Evolutionary conservation across 2,888 invertebrate genomes (phyloP).

Genomic region (Caenorhabditis sp.): DNA sequence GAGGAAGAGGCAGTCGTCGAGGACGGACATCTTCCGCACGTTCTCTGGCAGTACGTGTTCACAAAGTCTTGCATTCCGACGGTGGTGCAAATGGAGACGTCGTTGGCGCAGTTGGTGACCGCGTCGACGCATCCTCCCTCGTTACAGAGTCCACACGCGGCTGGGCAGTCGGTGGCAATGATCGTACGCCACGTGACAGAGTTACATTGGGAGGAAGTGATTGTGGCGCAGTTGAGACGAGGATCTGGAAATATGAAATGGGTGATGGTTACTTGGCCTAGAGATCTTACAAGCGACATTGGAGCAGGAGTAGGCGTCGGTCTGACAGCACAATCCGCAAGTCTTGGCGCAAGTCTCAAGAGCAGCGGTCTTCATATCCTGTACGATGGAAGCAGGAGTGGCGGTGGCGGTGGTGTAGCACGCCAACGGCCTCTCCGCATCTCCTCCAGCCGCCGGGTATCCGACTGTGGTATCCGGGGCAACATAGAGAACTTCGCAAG

Average conservation of each 20-base stretch:
- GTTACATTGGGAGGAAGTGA: constrained; percentile 34
- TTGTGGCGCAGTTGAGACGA: constrained; percentile 19
- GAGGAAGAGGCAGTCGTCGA: constrained; percentile 15
- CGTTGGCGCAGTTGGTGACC: too few relatives aligned
- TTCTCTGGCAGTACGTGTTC: too few relatives aligned
- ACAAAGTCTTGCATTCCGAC: too few relatives aligned
- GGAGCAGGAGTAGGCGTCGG: constrained; percentile 47
- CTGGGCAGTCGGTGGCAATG: constrained; percentile 50
- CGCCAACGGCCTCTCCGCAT: neutral
- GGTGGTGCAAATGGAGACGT: too few relatives aligned
- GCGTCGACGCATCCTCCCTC: too few relatives aligned
- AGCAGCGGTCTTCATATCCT: constrained; percentile 34
- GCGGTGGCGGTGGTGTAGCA: constrained; percentile 26
- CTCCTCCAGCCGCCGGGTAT: neutral
- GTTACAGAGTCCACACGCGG: constrained; percentile 55
- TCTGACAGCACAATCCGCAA: constrained; percentile 60
- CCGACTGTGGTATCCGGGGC: neutral
- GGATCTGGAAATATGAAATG: constrained; percentile 3
- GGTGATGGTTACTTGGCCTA: too few relatives aligned
- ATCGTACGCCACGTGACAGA: constrained; percentile 39
- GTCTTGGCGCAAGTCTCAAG: constrained; percentile 48
- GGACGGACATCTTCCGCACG: too few relatives aligned
- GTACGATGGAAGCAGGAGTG: constrained; percentile 5
- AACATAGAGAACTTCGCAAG: constrained; percentile 12
- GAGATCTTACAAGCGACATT: constrained; percentile 41